Evolutionary conservation across 2,113 vertebrate species (phyloP).

Genomic region (Calyptomena viridis): DNA sequence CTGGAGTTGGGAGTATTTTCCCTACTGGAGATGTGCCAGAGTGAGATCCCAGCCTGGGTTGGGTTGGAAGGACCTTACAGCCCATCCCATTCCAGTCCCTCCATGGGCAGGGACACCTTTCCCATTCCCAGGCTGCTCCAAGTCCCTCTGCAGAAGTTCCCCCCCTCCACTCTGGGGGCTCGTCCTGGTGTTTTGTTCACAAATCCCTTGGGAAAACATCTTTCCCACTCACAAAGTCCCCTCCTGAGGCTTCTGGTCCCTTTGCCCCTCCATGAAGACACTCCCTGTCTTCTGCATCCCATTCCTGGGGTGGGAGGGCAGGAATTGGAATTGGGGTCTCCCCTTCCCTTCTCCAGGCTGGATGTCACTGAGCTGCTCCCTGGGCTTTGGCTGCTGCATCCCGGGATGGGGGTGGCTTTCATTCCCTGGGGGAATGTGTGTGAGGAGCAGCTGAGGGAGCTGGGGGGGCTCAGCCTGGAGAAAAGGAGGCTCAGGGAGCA

Average conservation of each 20-base stretch:
- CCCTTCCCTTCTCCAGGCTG: neutral
- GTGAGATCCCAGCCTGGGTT: neutral
- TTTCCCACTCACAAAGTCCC: neutral
- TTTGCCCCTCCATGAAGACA: neutral
- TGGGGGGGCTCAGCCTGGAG: no score
- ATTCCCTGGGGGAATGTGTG: neutral
- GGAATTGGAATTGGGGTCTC: neutral
- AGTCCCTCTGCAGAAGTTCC: neutral
- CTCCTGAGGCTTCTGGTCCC: neutral
- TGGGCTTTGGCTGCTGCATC: neutral
- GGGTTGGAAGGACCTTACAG: neutral
- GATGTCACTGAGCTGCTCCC: neutral
- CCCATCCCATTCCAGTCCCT: neutral
- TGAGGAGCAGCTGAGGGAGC: neutral
- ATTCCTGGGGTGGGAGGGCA: neutral
- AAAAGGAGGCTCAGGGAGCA: no score
- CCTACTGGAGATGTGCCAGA: fast-evolving
- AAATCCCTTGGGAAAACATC: neutral
- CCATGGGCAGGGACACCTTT: neutral
- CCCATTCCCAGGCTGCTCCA: neutral
- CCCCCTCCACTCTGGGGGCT: no score
- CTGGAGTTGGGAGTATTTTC: neutral
- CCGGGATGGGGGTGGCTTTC: neutral
- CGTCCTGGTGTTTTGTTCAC: neutral
- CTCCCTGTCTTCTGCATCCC: neutral